Conservation (phyloP, 2,888 invertebrate species). For the Drosophila kanekoi region DNA sequence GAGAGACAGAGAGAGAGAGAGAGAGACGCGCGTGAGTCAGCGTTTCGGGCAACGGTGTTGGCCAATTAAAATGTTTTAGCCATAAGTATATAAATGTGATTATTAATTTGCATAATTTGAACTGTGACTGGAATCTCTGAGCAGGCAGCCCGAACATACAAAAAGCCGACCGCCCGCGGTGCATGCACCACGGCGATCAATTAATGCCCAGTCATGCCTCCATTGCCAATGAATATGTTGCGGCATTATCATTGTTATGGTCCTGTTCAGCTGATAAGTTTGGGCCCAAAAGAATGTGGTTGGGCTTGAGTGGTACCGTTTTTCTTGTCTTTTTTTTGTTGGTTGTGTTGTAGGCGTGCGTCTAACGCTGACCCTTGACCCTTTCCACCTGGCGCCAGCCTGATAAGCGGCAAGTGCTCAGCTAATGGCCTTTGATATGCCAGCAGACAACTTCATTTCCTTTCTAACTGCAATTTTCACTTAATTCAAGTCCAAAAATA, state of each 20-base stretch:
- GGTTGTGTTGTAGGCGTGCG: constrained; percentile 48
- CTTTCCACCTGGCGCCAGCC: constrained; percentile 65
- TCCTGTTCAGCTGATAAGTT: constrained; percentile 67
- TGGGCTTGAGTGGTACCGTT: constrained; percentile 61
- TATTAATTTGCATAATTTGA: constrained; percentile 75
- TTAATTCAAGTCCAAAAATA: constrained; percentile 64
- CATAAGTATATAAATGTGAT: constrained; percentile 50
- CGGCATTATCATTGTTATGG: constrained; percentile 75
- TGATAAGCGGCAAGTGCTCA: constrained; percentile 50
- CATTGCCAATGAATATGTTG: constrained; percentile 65
- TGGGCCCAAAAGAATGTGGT: constrained; percentile 36
- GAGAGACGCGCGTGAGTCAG: constrained; percentile 40
- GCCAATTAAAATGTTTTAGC: constrained; percentile 60
- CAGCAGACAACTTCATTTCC: constrained; percentile 64
- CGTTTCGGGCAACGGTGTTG: constrained; percentile 17
- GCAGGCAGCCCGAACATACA: not conserved
- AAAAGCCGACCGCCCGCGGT: constrained; percentile 65
- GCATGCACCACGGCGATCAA: constrained; percentile 43
- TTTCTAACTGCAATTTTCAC: constrained; percentile 63
- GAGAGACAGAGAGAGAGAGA: not conserved
- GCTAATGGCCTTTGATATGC: constrained; percentile 59
- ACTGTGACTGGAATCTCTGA: constrained; percentile 23
- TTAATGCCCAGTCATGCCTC: constrained; percentile 55
- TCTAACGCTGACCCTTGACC: constrained; percentile 45
- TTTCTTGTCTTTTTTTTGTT: not conserved